phyloP scores from a whole-genome alignment of 2,888 invertebrate species.

The Craniophora ligustri region DNA sequence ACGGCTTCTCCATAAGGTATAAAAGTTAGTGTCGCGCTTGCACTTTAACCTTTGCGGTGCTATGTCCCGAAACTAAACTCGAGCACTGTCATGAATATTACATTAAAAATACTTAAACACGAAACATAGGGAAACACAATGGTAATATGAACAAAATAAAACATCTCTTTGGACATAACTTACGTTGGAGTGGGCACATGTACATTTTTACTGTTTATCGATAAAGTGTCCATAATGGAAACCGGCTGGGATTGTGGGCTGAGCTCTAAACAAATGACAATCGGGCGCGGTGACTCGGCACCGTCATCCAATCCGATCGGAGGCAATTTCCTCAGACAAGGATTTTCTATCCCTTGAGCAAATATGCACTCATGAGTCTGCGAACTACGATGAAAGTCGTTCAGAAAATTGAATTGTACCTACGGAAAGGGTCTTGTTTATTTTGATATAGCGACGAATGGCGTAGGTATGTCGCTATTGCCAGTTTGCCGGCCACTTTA shows the following conservation, averaged over 20 bases:
- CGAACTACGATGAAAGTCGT: slow-evolving; percentile 71
- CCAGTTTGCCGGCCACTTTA: slow-evolving; percentile 43
- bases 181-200: slow-evolving; percentile 30
- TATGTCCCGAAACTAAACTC: slow-evolving; percentile 22
- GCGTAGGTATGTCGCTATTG: slow-evolving; percentile 40
- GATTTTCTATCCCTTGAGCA: slow-evolving; percentile 78
- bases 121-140: slow-evolving; percentile 22
- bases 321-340: slow-evolving; percentile 77
- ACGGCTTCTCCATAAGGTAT: slow-evolving; percentile 50
- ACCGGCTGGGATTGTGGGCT: slow-evolving; percentile 54
- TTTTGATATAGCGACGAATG: slow-evolving; percentile 50
- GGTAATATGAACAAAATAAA: slow-evolving; percentile 24
- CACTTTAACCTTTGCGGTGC: slow-evolving; percentile 45
- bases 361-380: slow-evolving; percentile 78
- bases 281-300: slow-evolving; percentile 63
- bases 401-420: slow-evolving; percentile 79
- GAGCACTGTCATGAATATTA: slow-evolving; percentile 30
- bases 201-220: slow-evolving; percentile 56
- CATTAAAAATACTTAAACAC: slow-evolving; percentile 47
- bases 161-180: slow-evolving; percentile 31
- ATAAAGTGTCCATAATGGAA: slow-evolving; percentile 61
- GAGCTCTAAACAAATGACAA: slow-evolving; percentile 74
- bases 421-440: slow-evolving; percentile 65
- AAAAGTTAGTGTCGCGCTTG: slow-evolving; percentile 48
- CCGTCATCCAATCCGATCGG: slow-evolving; percentile 76